These are phyloP conservation scores for Uropsilus gracilis DNA, from an alignment of 2,113 vertebrate genomes.

Conservation along the genomic window DNA sequence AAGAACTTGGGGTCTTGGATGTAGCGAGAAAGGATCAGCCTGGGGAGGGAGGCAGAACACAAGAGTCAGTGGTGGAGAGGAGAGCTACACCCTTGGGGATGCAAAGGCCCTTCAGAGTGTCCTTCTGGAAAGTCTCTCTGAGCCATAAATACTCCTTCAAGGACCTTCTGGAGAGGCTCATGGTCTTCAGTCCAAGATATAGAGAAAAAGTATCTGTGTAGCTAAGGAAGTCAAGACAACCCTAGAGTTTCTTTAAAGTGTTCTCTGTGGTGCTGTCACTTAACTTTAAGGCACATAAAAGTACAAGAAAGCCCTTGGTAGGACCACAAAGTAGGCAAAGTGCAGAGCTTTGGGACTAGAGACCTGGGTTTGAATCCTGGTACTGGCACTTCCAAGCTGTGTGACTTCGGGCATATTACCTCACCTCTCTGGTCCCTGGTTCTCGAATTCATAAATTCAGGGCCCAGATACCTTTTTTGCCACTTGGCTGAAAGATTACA, in stretches of 20 bases:
- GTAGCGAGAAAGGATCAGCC: not conserved
- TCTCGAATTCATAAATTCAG: not conserved
- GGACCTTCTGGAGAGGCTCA: not conserved
- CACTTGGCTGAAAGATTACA: not conserved
- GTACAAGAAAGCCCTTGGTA: not conserved
- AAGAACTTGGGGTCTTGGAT: not conserved
- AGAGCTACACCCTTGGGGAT: not conserved
- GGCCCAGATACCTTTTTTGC: not conserved
- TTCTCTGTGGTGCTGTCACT: not conserved
- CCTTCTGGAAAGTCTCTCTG: not conserved
- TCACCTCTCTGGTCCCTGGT: not conserved
- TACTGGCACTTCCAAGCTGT: not conserved
- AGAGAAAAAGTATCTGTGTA: not conserved
- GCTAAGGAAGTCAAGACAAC: not conserved
- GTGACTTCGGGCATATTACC: not conserved
- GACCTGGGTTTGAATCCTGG: not conserved
- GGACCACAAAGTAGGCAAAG: not conserved
- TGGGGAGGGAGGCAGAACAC: no score
- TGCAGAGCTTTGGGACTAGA: not conserved
- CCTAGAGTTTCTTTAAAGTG: not conserved
- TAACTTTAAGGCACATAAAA: not conserved
- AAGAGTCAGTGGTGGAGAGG: no score
- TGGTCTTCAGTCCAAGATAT: accelerated
- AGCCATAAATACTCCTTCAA: not conserved
- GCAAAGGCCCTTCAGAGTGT: not conserved